A percentile compares a stretch with the other conserved stretches of the same genome.
Conservation (phyloP, 2,113 vertebrate genomes). For the Vidua macroura region DNA sequence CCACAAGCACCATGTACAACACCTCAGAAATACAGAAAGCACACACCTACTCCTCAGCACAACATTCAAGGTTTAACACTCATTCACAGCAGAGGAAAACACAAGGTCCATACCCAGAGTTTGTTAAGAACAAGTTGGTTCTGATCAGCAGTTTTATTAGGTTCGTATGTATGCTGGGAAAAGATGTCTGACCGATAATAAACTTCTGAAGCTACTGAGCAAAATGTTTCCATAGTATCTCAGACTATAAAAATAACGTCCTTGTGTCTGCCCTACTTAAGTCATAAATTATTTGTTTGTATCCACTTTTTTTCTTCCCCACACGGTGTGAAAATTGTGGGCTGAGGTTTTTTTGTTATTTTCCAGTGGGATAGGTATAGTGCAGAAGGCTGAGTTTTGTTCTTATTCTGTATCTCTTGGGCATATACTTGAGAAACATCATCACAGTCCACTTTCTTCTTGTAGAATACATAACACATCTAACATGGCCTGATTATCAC, state of each 20-base stretch:
- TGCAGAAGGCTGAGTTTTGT: neutral
- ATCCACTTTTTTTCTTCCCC: neutral
- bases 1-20: neutral
- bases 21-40: neutral
- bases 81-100: neutral
- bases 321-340: neutral
- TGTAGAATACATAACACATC: neutral
- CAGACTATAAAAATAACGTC: neutral
- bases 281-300: neutral
- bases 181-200: neutral
- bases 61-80: neutral
- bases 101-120: neutral
- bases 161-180: neutral
- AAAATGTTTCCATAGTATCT: neutral
- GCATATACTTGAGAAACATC: neutral
- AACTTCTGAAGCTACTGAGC: neutral
- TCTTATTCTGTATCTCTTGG: neutral
- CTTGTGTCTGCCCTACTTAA: neutral
- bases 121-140: neutral
- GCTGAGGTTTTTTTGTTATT: neutral
- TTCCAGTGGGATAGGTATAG: neutral
- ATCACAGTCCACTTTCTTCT: neutral
- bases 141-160: neutral
- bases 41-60: neutral
- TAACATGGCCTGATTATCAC: neutral